Conservation (phyloP, 2,888 invertebrate species). For the Scaeva pyrastri region DNA sequence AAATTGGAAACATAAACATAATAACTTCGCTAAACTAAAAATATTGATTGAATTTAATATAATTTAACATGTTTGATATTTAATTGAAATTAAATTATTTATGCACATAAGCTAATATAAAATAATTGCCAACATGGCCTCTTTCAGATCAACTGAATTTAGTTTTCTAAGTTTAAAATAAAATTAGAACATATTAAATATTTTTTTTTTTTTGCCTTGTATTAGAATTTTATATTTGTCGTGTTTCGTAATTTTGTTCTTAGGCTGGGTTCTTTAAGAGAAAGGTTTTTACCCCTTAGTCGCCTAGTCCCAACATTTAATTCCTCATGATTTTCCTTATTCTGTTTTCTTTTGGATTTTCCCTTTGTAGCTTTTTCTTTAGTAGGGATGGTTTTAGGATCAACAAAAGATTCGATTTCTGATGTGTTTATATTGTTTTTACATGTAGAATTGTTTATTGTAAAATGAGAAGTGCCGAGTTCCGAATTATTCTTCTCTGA, state of each 20-base stretch:
- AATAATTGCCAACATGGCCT: neutral
- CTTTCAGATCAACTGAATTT: neutral
- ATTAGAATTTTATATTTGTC: conserved; percentile 49
- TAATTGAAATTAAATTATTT: no score
- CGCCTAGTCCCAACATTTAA: neutral
- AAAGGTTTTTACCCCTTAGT: conserved; percentile 27
- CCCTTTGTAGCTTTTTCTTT: neutral
- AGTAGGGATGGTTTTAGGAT: neutral
- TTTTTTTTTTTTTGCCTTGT: neutral
- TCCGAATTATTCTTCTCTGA: neutral
- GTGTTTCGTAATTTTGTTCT: conserved; percentile 56
- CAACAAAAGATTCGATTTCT: neutral
- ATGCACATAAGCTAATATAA: neutral
- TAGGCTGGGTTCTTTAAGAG: conserved; percentile 57
- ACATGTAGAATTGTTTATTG: neutral
- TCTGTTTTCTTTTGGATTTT: neutral
- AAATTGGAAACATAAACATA: no score
- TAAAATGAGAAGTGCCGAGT: neutral
- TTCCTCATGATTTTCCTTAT: conserved; percentile 54
- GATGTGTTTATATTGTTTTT: neutral
- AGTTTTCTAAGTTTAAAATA: neutral
- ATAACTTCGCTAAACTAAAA: no score
- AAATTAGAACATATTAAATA: neutral
- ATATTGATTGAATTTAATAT: no score
- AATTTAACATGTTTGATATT: no score